Conservation (phyloP, 2,888 invertebrate genomes). For the Cancer borealis region DNA sequence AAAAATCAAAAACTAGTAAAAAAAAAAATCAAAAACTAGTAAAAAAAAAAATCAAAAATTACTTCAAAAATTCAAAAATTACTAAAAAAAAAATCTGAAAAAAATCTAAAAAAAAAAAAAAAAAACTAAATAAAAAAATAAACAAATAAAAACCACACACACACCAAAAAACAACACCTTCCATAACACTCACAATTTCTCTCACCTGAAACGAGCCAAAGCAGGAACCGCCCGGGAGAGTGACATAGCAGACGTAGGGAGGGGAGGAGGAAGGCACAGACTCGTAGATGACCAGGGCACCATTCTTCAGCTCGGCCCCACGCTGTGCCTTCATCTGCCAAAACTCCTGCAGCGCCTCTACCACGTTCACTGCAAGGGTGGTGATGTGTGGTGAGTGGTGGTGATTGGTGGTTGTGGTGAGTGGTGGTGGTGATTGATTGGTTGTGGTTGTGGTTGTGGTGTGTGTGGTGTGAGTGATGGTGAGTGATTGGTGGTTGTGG, state of each 20-base stretch:
- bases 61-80: too few relatives aligned
- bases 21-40: too few relatives aligned
- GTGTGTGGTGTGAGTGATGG: not conserved
- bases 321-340: conserved; percentile 98
- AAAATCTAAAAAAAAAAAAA: too few relatives aligned
- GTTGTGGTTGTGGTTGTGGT: not conserved
- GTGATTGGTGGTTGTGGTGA: not conserved
- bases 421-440: not conserved
- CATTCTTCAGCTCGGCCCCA: conserved; percentile 90
- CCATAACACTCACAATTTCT: not conserved
- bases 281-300: conserved; percentile 96
- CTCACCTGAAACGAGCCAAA: conserved; percentile 95
- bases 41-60: too few relatives aligned
- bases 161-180: too few relatives aligned
- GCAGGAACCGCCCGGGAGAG: conserved; percentile 95
- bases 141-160: too few relatives aligned
- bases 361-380: conserved; percentile 90
- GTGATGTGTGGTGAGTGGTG: not conserved
- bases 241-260: conserved; percentile 96
- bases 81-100: too few relatives aligned
- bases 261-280: conserved; percentile 94
- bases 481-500: not conserved
- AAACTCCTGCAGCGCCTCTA: conserved; percentile 96
- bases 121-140: too few relatives aligned
- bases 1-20: too few relatives aligned